Evolutionary conservation across 2,888 invertebrate species (phyloP), one percentile per base, ranked within the genome.

Genomic region (Epinotia demarniana): DNA sequence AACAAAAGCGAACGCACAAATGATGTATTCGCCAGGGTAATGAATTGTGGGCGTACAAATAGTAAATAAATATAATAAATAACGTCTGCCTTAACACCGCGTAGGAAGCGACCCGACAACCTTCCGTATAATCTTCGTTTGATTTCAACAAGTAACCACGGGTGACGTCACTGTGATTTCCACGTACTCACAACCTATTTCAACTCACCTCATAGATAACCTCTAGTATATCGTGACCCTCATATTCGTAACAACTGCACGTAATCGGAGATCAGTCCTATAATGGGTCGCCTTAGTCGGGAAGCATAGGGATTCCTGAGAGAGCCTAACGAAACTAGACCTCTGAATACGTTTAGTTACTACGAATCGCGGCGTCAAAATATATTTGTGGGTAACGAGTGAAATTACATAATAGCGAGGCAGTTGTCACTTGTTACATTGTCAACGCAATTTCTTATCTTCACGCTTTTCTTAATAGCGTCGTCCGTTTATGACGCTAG

Each of bases 41-140:
- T 62, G 73, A 67, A 79, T 78, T 80, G 83, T 85, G 82, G 84
- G 84, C 78, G 81, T 77, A 80, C 80, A 77, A 58, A 75, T 64
- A 66, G 58, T 80, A 81, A 80, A 27, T 23, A 23, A 23, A 78
- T 81, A 81, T 83, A 82, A 82, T 83, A 83, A 84, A 84, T 83
- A 81, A 82, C 79, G 76, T 69, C 75, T 75, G 80, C 74, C 75
- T 79, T 80, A 78, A 78, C 79, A 23, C 19, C 43, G 57, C 68
- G 73, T 75, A 70, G 75, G 73, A 16, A 55, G 71, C 55, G 66
- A 61, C 64, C 64, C 81, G 82, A 83, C 82, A 79, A 82, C 81
- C 77, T 77, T 72, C 77, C 75, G 75, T 74, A 77, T 79, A 33
- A 64, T 75, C 70, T 75, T 71, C 75, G 66, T 71, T 66, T 66